Evolutionary conservation across 2,888 invertebrate genomes (phyloP).

Genomic region (Mythimna ferrago): DNA sequence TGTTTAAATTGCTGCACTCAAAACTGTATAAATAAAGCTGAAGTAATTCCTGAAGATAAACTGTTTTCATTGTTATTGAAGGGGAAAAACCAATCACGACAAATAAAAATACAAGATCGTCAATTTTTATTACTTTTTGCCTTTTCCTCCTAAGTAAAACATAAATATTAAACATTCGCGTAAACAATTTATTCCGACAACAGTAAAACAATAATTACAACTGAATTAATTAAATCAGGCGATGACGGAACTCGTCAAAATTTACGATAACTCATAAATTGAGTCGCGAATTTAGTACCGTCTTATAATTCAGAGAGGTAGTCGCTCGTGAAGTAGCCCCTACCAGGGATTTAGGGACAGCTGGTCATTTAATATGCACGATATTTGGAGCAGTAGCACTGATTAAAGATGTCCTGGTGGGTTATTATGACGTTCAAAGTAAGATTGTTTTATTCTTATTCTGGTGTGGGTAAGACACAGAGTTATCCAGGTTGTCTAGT

Average conservation of each 20-base stretch:
- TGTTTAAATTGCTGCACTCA: too few relatives aligned
- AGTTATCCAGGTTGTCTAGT: too few relatives aligned
- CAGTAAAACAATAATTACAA: slow-evolving; percentile 76
- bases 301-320: slow-evolving; percentile 74
- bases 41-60: too few relatives aligned
- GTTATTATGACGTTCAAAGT: too few relatives aligned
- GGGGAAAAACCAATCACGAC: too few relatives aligned
- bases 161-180: slow-evolving; percentile 23
- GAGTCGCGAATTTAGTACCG: slow-evolving; percentile 71
- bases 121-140: not conserved
- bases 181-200: slow-evolving; percentile 60
- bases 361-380: not conserved
- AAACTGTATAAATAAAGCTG: too few relatives aligned
- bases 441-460: too few relatives aligned
- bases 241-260: slow-evolving; percentile 75
- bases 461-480: too few relatives aligned
- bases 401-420: too few relatives aligned
- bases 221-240: slow-evolving; percentile 74
- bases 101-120: not conserved
- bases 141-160: slow-evolving; percentile 5
- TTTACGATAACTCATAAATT: slow-evolving; percentile 82
- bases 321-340: slow-evolving; percentile 59
- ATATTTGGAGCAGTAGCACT: too few relatives aligned
- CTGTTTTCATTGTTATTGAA: too few relatives aligned
- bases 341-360: slow-evolving; percentile 46